Conservation (phyloP, 2,888 invertebrate genomes). For the Hirtodrosophila trivittata region DNA sequence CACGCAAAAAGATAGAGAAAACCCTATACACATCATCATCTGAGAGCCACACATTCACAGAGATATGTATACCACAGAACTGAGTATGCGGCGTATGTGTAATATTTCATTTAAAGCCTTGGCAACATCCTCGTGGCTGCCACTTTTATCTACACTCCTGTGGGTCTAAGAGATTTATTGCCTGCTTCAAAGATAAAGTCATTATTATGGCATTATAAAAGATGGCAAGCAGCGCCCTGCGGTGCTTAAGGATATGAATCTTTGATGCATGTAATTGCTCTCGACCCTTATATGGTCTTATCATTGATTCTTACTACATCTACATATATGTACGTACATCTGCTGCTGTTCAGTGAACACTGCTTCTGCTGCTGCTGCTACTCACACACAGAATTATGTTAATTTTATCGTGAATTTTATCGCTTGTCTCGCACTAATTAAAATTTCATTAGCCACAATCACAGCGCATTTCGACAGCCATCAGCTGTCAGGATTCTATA, state of each 20-base stretch:
- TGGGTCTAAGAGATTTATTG: conserved; percentile 71
- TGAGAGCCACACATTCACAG: conserved; percentile 4
- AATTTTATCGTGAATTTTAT: conserved; percentile 58
- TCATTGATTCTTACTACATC: conserved; percentile 45
- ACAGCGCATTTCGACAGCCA: conserved; percentile 39
- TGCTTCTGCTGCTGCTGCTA: not conserved
- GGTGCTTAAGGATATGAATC: conserved; percentile 76
- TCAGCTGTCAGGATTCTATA: conserved; percentile 25
- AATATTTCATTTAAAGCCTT: conserved; percentile 71
- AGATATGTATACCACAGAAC: conserved; percentile 13
- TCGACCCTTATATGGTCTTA: conserved; percentile 44
- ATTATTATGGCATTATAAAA: conserved; percentile 77
- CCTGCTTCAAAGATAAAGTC: conserved; percentile 77
- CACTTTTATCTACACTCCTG: conserved; percentile 59
- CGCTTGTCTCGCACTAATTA: conserved; percentile 76
- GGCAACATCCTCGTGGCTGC: conserved; percentile 34
- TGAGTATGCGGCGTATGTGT: conserved; percentile 51
- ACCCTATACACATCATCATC: too few species aligned
- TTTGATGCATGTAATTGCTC: conserved; percentile 77
- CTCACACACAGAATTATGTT: conserved; percentile 43
- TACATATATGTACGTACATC: not conserved
- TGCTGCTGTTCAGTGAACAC: not conserved
- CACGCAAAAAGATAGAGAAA: too few species aligned
- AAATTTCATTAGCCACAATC: conserved; percentile 68
- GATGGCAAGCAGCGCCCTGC: conserved; percentile 54